These are phyloP conservation scores for Protobothrops flavoviridis DNA, from an alignment of 2,113 vertebrate genomes.

Conservation along the genomic window DNA sequence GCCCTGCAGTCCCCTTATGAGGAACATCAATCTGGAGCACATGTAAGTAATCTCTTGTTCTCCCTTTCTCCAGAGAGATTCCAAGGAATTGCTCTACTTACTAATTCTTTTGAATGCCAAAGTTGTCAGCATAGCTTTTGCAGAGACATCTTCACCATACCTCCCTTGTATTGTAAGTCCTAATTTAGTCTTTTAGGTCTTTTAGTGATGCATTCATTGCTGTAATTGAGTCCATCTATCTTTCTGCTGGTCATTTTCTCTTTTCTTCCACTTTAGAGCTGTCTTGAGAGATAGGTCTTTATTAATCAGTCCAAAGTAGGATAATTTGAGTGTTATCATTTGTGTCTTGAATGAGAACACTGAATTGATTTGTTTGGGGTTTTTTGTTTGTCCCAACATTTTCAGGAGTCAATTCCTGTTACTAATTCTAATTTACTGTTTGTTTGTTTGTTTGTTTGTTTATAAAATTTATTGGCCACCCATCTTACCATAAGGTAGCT, in stretches of 20 bases:
- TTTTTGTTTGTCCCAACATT: not conserved
- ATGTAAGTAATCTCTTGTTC: not conserved
- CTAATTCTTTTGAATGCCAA: not conserved
- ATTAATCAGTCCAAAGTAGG: not conserved
- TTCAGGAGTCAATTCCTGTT: not conserved
- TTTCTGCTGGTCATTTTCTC: not conserved
- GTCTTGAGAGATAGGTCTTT: not conserved
- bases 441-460: not conserved
- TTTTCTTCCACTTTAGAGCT: not conserved
- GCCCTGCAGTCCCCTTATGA: not conserved
- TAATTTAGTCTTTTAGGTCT: not conserved
- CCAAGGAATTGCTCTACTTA: not conserved
- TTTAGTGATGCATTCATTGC: not conserved
- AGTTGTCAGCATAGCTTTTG: not conserved
- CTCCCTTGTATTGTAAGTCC: not conserved
- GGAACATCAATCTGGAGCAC: not conserved
- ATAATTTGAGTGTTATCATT: not conserved
- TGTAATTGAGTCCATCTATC: not conserved
- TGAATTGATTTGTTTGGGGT: not conserved
- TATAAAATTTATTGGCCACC: not conserved
- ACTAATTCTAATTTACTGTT: slow-evolving; percentile 4
- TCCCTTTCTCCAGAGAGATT: not conserved
- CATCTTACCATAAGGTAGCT: not conserved
- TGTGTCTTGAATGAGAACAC: not conserved
- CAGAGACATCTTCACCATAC: not conserved